Conservation (phyloP, 2,888 invertebrate genomes). For the Sisyra nigra region DNA sequence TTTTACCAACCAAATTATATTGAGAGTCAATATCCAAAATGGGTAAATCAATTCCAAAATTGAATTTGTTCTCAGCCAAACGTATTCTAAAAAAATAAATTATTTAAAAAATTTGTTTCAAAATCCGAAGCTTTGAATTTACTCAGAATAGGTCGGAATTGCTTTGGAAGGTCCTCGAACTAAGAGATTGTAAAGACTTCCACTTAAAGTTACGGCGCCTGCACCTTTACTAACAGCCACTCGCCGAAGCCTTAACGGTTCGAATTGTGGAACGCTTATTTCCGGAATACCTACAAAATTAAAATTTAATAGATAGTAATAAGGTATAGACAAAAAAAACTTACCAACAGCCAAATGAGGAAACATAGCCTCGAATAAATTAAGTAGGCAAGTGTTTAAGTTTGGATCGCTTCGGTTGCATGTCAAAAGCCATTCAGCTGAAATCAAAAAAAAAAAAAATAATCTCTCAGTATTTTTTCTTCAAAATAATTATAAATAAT, state of each 20-base stretch:
- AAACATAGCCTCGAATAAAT: constrained; percentile 35
- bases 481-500: no score
- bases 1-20: constrained; percentile 40
- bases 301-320: constrained; percentile 2
- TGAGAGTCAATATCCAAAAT: constrained; percentile 34
- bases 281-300: constrained; percentile 32
- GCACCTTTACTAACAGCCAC: constrained; percentile 37
- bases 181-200: constrained; percentile 35
- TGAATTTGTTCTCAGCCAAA: constrained; percentile 29
- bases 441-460: constrained; percentile 14
- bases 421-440: constrained; percentile 35
- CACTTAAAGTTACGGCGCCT: constrained; percentile 34
- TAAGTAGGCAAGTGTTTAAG: constrained; percentile 32
- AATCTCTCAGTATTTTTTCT: not conserved
- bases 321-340: constrained; percentile 6
- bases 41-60: constrained; percentile 38
- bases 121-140: constrained; percentile 13
- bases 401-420: constrained; percentile 34
- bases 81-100: constrained; percentile 32
- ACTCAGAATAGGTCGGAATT: constrained; percentile 28
- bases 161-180: constrained; percentile 40
- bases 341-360: constrained; percentile 36
- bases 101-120: not conserved
- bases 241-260: constrained; percentile 35
- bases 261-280: constrained; percentile 37